Conservation (phyloP, 2,113 vertebrate species). For the Psammodynastes pulverulentus region DNA sequence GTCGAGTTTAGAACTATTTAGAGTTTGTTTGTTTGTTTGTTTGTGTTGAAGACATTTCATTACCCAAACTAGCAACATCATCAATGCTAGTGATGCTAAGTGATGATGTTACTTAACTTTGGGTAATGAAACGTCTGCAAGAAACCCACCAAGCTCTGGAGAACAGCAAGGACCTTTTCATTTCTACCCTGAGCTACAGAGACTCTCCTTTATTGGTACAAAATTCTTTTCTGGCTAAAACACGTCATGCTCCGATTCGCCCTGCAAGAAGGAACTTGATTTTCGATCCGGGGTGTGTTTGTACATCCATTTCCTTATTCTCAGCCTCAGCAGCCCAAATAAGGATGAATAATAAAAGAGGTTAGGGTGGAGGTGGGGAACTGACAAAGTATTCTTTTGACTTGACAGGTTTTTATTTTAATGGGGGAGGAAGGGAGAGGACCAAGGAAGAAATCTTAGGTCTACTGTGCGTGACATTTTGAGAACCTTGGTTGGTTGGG, state of each 20-base stretch:
- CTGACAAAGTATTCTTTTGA: background rate
- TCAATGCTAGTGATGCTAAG: too few species aligned
- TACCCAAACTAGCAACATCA: too few species aligned
- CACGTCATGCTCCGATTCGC: conserved; percentile 47
- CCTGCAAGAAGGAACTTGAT: conserved; percentile 72
- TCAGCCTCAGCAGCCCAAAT: conserved; percentile 63
- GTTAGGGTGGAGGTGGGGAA: background rate
- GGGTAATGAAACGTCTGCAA: background rate
- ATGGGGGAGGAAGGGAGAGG: background rate
- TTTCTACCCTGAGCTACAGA: background rate
- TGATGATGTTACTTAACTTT: background rate
- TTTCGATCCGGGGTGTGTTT: conserved; percentile 42
- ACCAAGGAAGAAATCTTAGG: too few species aligned
- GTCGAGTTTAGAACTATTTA: too few species aligned
- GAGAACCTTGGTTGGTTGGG: background rate
- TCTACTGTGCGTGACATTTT: background rate
- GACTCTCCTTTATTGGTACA: conserved; percentile 15
- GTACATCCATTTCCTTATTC: conserved; percentile 35
- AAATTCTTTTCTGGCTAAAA: conserved; percentile 50
- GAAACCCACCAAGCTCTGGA: background rate
- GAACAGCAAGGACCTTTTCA: background rate
- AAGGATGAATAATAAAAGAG: conserved; percentile 14
- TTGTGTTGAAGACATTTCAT: too few species aligned
- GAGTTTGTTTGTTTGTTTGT: too few species aligned
- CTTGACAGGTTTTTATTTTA: background rate